Evolutionary conservation across 1,140 invertebrate species (phyloP).

Genomic region (Papilio polytes): DNA sequence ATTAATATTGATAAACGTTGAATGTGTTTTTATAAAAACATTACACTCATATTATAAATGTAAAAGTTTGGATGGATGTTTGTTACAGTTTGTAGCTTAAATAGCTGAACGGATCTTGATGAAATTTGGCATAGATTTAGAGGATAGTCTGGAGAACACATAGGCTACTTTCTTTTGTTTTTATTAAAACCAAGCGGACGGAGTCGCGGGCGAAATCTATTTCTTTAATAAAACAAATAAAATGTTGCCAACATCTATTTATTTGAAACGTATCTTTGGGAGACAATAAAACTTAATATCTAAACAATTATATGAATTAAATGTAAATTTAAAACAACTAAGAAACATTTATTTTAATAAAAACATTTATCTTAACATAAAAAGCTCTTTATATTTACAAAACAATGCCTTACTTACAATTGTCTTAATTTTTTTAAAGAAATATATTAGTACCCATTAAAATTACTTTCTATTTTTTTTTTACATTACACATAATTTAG

Average conservation of each 20-base stretch:
- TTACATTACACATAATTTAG: no score
- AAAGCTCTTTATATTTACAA: background rate
- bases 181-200: no score
- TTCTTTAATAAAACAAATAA: conserved; percentile 8
- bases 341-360: conserved; percentile 4
- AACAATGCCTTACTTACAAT: background rate
- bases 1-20: background rate
- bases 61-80: no score
- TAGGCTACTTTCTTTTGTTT: no score
- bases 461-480: background rate
- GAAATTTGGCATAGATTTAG: no score
- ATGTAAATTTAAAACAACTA: conserved; percentile 7
- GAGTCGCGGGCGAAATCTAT: no score
- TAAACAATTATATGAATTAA: conserved; percentile 5
- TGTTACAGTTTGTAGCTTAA: no score
- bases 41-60: no score
- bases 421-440: background rate
- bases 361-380: background rate
- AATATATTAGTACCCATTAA: background rate
- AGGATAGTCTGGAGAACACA: no score
- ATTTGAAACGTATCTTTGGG: conserved; percentile 27
- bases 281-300: conserved; percentile 18
- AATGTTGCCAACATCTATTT: conserved; percentile 33
- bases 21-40: background rate
- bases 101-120: no score